Conservation (phyloP, 2,888 invertebrate species). For the Germaria angustata region DNA sequence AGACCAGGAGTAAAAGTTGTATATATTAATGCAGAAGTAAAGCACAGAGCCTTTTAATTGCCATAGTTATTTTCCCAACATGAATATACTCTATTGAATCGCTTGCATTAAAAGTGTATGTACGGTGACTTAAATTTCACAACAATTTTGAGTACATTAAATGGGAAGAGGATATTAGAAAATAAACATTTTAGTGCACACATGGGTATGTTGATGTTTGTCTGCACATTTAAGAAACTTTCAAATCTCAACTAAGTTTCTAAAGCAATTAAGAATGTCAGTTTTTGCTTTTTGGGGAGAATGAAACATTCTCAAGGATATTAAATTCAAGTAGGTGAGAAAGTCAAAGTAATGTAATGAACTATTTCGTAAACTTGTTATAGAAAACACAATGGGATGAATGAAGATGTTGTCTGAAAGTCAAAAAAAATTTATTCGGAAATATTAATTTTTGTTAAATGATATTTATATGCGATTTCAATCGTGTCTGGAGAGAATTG, state of each 20-base stretch:
- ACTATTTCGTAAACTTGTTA: not conserved
- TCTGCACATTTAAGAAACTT: slow-evolving; percentile 14
- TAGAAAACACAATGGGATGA: not conserved
- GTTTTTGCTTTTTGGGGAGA: not conserved
- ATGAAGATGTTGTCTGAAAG: no score
- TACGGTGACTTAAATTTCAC: not conserved
- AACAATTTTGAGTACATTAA: slow-evolving; percentile 20
- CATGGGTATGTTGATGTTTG: not conserved
- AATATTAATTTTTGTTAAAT: no score
- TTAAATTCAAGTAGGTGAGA: slow-evolving; percentile 10
- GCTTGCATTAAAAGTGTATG: not conserved
- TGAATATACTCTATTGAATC: not conserved
- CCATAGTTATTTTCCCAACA: not conserved
- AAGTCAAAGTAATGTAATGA: not conserved
- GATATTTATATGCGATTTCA: no score
- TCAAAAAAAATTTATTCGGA: no score
- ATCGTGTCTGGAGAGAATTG: no score
- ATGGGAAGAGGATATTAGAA: not conserved
- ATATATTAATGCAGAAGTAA: not conserved
- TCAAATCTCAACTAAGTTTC: not conserved
- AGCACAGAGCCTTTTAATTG: slow-evolving; percentile 10
- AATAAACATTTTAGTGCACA: not conserved
- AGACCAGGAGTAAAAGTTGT: not conserved
- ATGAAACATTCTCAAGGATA: not conserved
- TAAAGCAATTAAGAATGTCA: slow-evolving; percentile 29